Evolutionary conservation across 2,113 vertebrate species (phyloP), one percentile per base, ranked within the genome.

Genomic region (Stomatorhinus ivindoensis): DNA sequence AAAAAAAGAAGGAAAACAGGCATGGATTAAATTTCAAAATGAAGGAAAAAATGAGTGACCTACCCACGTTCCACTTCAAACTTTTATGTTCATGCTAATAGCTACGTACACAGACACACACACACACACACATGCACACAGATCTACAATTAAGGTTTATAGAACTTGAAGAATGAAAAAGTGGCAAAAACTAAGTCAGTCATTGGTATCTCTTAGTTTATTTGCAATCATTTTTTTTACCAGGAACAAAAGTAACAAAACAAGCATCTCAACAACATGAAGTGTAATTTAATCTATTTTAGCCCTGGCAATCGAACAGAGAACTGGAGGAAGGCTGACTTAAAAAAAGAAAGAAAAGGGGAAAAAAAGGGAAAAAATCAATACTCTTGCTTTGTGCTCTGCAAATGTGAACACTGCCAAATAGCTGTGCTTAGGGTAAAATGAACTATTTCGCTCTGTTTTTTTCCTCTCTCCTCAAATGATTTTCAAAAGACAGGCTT

Each of bases 231-330:
- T 94, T 95, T 92, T 95, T 92, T 91, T 90, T 92, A 93, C 92
- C 91, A 92, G 93, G 91, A 93, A 95, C 82, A 91, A 86, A 88
- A 93, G 39, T 85, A 92, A 89, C 88, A 92, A 93, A 93, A 92
- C 90, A 95, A 94, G 92, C 89, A 93, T 94, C 92, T 94, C 94
- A 94, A 95, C 90, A 95, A 95, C 92, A 93, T 92, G 92, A 94
- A 94, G 90, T 95, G 93, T 96, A 96, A 97, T 96, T 95, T 94
- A 97, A 96, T 97, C 94, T 92, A 95, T 95, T 95, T 96, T 92
- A 93, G 93, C 89, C 87, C 93, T 95, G 94, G 96, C 95, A 96
- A 94, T 94, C n/a, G 86, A 95, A 96, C 93, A 92, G 92, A 93
- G 91, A 94, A 93, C 92, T 93, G 93, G 91, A 92, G 91, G 95